Conservation (phyloP, 2,797 vertebrate species). For the Xiphorhynchus erythropygius region DNA sequence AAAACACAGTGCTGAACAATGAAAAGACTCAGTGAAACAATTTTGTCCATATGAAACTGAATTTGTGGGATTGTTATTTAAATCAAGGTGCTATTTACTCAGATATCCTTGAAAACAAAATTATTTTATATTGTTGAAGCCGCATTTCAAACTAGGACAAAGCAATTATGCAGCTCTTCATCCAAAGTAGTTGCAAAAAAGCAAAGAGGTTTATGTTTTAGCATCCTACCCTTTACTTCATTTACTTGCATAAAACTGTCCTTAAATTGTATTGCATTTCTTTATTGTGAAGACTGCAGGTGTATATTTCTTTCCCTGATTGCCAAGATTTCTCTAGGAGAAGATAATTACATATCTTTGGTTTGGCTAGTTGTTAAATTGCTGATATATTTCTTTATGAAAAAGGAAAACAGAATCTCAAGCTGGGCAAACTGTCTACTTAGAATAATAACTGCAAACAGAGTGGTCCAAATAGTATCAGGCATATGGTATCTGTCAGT, state of each 20-base stretch:
- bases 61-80: neutral
- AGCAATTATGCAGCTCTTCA: neutral
- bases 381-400: neutral
- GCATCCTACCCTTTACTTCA: neutral
- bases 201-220: neutral
- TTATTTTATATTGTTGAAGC: neutral
- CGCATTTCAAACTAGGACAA: neutral
- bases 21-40: neutral
- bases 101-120: neutral
- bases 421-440: neutral
- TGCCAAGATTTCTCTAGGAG: neutral
- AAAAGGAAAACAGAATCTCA: neutral
- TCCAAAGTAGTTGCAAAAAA: neutral
- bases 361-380: neutral
- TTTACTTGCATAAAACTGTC: neutral
- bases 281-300: neutral
- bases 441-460: neutral
- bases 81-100: neutral
- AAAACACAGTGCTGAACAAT: neutral
- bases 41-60: neutral
- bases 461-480: neutral
- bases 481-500: neutral
- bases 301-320: neutral
- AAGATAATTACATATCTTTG: neutral
- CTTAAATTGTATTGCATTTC: neutral